Conservation (phyloP, 2,797 vertebrate genomes). For the Neostethus bicornis region DNA sequence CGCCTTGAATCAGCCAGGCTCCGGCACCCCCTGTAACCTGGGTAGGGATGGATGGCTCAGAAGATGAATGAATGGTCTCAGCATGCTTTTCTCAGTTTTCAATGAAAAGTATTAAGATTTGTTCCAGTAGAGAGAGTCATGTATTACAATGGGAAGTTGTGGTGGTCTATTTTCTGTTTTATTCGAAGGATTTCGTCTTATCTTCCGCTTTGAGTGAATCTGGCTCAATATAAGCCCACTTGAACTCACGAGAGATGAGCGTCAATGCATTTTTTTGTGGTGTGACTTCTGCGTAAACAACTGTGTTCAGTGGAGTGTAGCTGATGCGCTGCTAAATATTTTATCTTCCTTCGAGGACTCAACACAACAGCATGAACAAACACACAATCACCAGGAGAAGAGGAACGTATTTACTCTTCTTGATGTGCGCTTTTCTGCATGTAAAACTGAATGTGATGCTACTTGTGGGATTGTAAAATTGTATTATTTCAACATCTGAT, state of each 20-base stretch:
- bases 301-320: slow-evolving; percentile 67
- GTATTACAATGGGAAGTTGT: slow-evolving; percentile 7
- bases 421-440: slow-evolving; percentile 18
- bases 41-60: too few species aligned
- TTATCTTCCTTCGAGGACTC: slow-evolving; percentile 58
- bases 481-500: slow-evolving; percentile 16
- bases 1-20: too few species aligned
- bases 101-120: not conserved
- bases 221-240: slow-evolving; percentile 12
- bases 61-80: too few species aligned
- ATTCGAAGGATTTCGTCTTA: slow-evolving; percentile 9
- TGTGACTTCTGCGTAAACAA: slow-evolving; percentile 63
- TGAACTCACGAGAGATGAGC: slow-evolving; percentile 18
- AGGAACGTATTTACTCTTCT: not conserved
- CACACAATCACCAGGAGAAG: slow-evolving; percentile 7
- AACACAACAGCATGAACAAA: slow-evolving; percentile 11
- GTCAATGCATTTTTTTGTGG: slow-evolving; percentile 20
- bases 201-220: not conserved
- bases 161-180: slow-evolving; percentile 8
- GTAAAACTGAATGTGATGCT: slow-evolving; percentile 1
- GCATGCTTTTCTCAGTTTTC: too few species aligned
- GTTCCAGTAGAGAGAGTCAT: not conserved
- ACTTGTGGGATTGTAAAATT: not conserved
- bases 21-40: too few species aligned
- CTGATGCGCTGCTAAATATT: slow-evolving; percentile 77